Percentiles rank a stretch among this genome's conserved stretches.
Conservation (phyloP, 92 coral and sea anemone genomes). For the Zoanthus sociatus region DNA sequence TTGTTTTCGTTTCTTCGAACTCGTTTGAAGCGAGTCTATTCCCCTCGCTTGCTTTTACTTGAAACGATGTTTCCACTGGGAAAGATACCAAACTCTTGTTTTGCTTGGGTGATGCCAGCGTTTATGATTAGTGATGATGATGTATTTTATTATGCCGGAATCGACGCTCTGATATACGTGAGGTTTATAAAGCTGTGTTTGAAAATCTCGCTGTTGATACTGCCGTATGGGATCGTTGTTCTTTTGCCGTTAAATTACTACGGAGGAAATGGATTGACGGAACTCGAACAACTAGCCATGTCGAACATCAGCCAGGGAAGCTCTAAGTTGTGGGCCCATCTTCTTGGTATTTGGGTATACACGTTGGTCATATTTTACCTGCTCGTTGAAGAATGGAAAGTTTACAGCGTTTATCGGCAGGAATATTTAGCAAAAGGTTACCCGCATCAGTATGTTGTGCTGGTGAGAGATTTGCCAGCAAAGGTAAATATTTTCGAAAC, state of each 20-base stretch:
- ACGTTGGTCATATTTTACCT: slow-evolving; percentile 81
- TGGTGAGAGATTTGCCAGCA: slow-evolving; percentile 85
- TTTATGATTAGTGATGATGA: slow-evolving; percentile 87
- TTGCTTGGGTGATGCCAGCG: slow-evolving; percentile 94
- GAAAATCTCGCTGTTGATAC: slow-evolving; percentile 75
- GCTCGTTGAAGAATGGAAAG: slow-evolving; percentile 84
- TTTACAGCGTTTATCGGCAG: slow-evolving; percentile 84
- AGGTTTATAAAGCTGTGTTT: slow-evolving; percentile 84
- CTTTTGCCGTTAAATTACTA: slow-evolving; percentile 82
- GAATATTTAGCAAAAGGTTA: slow-evolving; percentile 76
- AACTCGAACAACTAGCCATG: slow-evolving; percentile 77
- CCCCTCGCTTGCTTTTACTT: slow-evolving; percentile 88
- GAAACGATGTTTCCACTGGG: slow-evolving; percentile 81
- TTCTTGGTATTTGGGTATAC: slow-evolving; percentile 89
- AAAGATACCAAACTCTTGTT: slow-evolving; percentile 78
- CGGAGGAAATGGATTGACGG: slow-evolving; percentile 68
- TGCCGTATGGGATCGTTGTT: slow-evolving; percentile 91
- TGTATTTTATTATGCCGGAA: slow-evolving; percentile 84
- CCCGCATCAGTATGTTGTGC: slow-evolving; percentile 83
- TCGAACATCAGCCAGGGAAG: slow-evolving; percentile 74
- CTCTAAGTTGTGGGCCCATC: slow-evolving; percentile 86
- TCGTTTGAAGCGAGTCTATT: slow-evolving; percentile 77
- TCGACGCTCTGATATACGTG: slow-evolving; percentile 89
- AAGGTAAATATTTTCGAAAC: slow-evolving; percentile 61
- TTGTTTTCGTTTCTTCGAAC: slow-evolving; percentile 84